Percentiles rank a stretch among this genome's conserved stretches.
These are phyloP conservation scores for Eutolmus rufibarbis DNA, from an alignment of 2,888 invertebrate species.

Conservation along the genomic window DNA sequence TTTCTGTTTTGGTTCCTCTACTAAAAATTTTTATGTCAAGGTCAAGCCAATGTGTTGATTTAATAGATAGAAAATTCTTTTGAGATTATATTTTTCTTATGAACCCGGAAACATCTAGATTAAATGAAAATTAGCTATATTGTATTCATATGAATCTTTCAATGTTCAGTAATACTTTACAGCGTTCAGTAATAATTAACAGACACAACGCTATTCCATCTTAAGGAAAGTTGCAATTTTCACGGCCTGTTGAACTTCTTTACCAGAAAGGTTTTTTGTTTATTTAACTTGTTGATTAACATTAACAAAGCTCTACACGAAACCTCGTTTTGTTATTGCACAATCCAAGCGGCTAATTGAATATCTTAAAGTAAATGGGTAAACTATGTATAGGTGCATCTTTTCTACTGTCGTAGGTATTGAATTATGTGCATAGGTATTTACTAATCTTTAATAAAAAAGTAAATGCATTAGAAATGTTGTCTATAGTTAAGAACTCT, in stretches of 20 bases:
- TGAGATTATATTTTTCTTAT: background rate
- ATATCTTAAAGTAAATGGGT: background rate
- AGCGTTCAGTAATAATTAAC: background rate
- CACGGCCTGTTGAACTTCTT: background rate
- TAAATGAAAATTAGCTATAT: background rate
- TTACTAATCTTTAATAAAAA: too few relatives aligned
- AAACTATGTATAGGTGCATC: background rate
- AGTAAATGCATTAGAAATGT: too few relatives aligned
- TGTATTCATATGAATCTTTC: background rate
- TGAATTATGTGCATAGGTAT: background rate
- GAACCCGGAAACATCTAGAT: background rate
- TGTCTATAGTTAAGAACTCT: too few relatives aligned
- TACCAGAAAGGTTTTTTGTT: background rate
- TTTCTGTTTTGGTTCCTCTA: background rate
- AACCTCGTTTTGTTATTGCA: background rate
- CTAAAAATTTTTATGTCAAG: background rate
- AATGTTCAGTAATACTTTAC: background rate
- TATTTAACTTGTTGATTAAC: background rate
- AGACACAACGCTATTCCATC: background rate
- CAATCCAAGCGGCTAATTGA: background rate
- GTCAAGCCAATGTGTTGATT: background rate
- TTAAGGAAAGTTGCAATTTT: background rate
- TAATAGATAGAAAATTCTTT: background rate
- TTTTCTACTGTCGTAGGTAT: background rate
- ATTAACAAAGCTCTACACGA: background rate